Evolutionary conservation across 2,113 vertebrate genomes (phyloP), one percentile per base, ranked within the genome.

Genomic region (Heterocephalus glaber): DNA sequence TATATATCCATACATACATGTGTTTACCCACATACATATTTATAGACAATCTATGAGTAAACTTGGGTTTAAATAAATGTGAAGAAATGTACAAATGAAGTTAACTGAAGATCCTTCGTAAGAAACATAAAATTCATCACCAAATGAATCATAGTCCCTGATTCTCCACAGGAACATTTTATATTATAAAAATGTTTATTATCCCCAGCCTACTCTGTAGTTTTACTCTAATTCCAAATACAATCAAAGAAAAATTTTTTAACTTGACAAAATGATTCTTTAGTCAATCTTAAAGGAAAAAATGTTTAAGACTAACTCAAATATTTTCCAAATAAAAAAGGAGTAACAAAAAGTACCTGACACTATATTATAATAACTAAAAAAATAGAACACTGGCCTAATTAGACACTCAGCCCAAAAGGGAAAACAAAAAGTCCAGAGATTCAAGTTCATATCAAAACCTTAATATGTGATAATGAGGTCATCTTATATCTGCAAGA

Each of bases 231-330:
- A 76, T 84, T 94, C n/a, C 68, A 84, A 91, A 74, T 33, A 76
- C 92, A 90, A 96, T 88, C 19, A 94, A 35, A 76, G 22, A 28
- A 86, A 54, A 52, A 16, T 65, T 76, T 44, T 94, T 79, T 49
- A 93, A 70, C 38, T 61, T 86, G 30, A 54, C 11, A 90, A 93
- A 96, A 77, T 68, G 35, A 88, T 61, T 84, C 66, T 86, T 33
- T 83, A 80, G 22, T 85, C 61, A 70, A 83, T 66, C 56, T 95
- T 94, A 80, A 90, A 66, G 61, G 81, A 89, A 89, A 77, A 76
- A 76, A 63, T 93, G 33, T 26, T 61, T 63, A 72, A 65, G 60
- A 88, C 35, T 13, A 86, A 20, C 52, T 13, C 33, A 44, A 95
- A 83, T 12, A n/a, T 74, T 94, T 84, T 84, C 83, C 38, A 60